Percentiles rank a stretch among this genome's conserved stretches.
Evolutionary conservation across 2,888 invertebrate species (phyloP).

Genomic region (Tinea semifulvella): DNA sequence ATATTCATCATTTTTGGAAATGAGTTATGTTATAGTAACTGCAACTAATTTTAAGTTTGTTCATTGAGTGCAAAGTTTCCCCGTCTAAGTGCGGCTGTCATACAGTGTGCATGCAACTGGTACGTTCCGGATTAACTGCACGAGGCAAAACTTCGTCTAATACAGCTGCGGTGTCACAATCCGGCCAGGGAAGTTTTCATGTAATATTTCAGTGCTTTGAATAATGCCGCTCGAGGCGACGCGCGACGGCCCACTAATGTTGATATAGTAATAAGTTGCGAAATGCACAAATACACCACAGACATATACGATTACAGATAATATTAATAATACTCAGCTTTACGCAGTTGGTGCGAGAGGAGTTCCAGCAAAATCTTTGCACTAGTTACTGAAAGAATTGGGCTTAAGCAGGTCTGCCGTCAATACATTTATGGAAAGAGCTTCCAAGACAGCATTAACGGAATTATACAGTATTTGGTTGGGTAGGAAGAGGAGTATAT

Average conservation of each 20-base stretch:
- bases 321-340: too few species aligned
- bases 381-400: too few species aligned
- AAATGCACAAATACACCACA: too few species aligned
- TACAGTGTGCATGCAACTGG: conserved; percentile 16
- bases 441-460: too few species aligned
- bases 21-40: background rate
- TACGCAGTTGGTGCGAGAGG: too few species aligned
- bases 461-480: too few species aligned
- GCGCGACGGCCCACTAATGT: background rate
- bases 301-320: too few species aligned
- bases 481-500: too few species aligned
- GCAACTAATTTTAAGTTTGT: conserved; percentile 8
- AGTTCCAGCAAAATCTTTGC: too few species aligned
- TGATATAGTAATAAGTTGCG: conserved; percentile 9
- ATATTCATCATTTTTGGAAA: conserved; percentile 1
- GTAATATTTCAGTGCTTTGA: conserved; percentile 12
- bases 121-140: conserved; percentile 27
- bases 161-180: conserved; percentile 27
- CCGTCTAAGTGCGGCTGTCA: conserved; percentile 11
- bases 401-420: too few species aligned
- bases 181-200: conserved; percentile 11
- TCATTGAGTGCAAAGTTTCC: conserved; percentile 6
- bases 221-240: conserved; percentile 9
- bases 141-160: conserved; percentile 24
- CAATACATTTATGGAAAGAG: too few species aligned